Percentiles rank a stretch among this genome's conserved stretches.
Evolutionary conservation across 2,888 invertebrate species (phyloP).

Genomic region (Diarsia brunnea): DNA sequence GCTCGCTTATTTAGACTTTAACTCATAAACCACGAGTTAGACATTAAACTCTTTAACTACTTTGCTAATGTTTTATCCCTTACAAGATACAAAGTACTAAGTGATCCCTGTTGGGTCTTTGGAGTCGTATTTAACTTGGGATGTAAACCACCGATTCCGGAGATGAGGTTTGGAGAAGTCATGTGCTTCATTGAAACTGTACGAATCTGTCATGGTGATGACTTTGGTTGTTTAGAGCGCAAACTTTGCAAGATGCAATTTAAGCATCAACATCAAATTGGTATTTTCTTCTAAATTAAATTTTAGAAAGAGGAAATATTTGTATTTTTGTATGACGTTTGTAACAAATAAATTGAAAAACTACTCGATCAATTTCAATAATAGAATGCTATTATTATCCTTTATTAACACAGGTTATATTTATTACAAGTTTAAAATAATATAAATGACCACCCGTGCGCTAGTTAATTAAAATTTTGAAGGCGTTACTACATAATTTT

Average conservation of each 20-base stretch:
- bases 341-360: no score
- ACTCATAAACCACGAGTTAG: constrained; percentile 56
- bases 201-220: background rate
- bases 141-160: background rate
- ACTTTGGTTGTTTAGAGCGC: background rate
- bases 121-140: constrained; percentile 30
- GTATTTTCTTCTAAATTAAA: background rate
- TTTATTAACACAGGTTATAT: no score
- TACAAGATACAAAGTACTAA: constrained; percentile 52
- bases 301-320: no score
- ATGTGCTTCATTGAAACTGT: background rate
- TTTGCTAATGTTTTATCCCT: constrained; percentile 48
- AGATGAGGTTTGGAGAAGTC: background rate
- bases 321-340: no score
- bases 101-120: constrained; percentile 14
- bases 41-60: constrained; percentile 59
- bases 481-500: background rate
- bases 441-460: no score
- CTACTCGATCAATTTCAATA: no score
- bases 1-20: constrained; percentile 49
- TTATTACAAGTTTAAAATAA: no score
- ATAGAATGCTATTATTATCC: no score
- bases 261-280: no score
- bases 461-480: background rate
- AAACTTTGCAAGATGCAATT: background rate